Conservation (phyloP, 2,797 vertebrate species). For the Ambastaia sidthimunki region DNA sequence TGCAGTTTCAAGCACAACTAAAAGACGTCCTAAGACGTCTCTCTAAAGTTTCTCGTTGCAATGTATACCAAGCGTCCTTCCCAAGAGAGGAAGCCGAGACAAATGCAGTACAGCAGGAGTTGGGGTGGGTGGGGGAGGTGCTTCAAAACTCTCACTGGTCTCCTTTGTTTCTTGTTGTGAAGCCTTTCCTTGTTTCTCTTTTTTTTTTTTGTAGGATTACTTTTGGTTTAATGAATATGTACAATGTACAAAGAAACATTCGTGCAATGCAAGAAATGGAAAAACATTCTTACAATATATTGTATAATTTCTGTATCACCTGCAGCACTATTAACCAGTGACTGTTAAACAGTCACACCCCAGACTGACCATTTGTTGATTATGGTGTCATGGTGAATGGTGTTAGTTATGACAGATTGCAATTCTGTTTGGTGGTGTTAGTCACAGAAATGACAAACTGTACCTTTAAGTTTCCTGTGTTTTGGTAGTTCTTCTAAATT, state of each 20-base stretch:
- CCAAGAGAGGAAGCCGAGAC: slow-evolving; percentile 19
- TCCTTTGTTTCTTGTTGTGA: slow-evolving; percentile 10
- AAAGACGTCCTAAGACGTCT: background rate
- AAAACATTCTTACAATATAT: background rate
- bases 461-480: background rate
- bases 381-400: too few relatives aligned
- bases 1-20: slow-evolving; percentile 8
- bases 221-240: background rate
- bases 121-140: background rate
- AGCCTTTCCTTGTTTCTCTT: background rate
- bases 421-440: background rate
- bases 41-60: background rate
- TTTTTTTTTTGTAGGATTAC: background rate
- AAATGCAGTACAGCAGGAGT: slow-evolving; percentile 16
- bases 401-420: background rate
- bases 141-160: background rate
- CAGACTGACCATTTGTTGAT: background rate
- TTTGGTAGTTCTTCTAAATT: background rate
- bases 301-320: background rate
- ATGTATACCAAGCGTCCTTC: background rate
- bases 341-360: background rate
- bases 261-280: background rate
- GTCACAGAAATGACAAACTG: background rate
- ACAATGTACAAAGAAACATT: background rate
- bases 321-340: background rate